These are phyloP conservation scores for Hycleus cichorii DNA, from an alignment of 1,140 invertebrate genomes.

Conservation along the genomic window DNA sequence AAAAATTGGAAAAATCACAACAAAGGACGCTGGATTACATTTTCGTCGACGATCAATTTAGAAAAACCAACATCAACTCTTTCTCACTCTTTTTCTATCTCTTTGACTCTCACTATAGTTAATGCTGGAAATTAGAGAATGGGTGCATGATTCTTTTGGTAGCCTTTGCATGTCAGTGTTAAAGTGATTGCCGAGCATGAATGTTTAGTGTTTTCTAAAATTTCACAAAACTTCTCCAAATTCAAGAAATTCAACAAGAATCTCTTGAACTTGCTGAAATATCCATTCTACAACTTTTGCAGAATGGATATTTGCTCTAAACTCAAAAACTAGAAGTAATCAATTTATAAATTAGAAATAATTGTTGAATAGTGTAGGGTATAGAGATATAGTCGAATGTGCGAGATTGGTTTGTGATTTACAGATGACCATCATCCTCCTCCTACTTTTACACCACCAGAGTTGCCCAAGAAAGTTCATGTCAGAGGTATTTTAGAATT, in stretches of 20 bases:
- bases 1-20: background rate
- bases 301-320: too few relatives aligned
- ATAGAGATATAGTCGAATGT: slow-evolving; percentile 28
- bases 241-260: too few relatives aligned
- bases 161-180: slow-evolving; percentile 2
- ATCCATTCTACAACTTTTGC: too few relatives aligned
- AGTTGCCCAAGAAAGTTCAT: slow-evolving; percentile 95
- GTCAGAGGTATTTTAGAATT: slow-evolving; percentile 67
- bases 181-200: too few relatives aligned
- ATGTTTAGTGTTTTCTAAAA: too few relatives aligned
- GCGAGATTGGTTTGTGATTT: slow-evolving; percentile 61
- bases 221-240: too few relatives aligned
- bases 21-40: slow-evolving; percentile 9
- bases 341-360: background rate
- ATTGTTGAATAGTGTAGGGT: slow-evolving; percentile 3
- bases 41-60: background rate
- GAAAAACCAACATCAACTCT: slow-evolving; percentile 2
- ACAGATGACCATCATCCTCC: slow-evolving; percentile 90
- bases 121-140: background rate
- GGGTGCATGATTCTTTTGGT: slow-evolving; percentile 5
- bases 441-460: slow-evolving; percentile 91
- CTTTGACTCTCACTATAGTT: background rate
- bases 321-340: too few relatives aligned
- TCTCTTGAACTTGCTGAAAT: too few relatives aligned
- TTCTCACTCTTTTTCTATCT: slow-evolving; percentile 6